These are phyloP conservation scores for Meghimatium bilineatum DNA, from an alignment of 2,888 invertebrate species.

Conservation along the genomic window DNA sequence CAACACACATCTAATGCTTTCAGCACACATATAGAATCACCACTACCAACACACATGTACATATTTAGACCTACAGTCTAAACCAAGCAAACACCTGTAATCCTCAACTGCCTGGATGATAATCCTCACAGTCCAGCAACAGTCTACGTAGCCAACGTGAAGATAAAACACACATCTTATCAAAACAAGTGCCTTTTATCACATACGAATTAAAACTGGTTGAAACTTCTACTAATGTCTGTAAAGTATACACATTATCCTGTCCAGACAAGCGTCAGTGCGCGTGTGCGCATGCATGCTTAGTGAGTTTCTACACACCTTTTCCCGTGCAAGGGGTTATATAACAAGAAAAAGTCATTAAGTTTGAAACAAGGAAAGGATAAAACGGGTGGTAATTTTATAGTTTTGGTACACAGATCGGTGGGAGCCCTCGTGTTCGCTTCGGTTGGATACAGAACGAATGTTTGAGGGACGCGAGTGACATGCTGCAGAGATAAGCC, in stretches of 20 bases:
- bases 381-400: not conserved
- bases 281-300: not conserved
- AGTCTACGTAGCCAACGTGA: too few relatives aligned
- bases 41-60: too few relatives aligned
- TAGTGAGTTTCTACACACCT: not conserved
- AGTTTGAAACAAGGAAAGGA: not conserved
- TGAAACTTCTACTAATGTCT: not conserved
- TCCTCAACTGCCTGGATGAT: too few relatives aligned
- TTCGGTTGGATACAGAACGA: slow-evolving; percentile 2
- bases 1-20: too few relatives aligned
- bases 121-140: too few relatives aligned
- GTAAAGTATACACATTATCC: too few relatives aligned
- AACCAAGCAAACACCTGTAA: too few relatives aligned
- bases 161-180: too few relatives aligned
- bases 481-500: not conserved
- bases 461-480: not conserved
- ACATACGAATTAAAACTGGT: too few relatives aligned
- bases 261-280: not conserved
- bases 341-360: not conserved
- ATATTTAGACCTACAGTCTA: too few relatives aligned
- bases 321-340: not conserved
- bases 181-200: too few relatives aligned
- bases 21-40: too few relatives aligned
- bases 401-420: not conserved
- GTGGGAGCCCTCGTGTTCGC: not conserved